phyloP scores from a whole-genome alignment of 2,797 vertebrate species.

The Alosa sapidissima region DNA sequence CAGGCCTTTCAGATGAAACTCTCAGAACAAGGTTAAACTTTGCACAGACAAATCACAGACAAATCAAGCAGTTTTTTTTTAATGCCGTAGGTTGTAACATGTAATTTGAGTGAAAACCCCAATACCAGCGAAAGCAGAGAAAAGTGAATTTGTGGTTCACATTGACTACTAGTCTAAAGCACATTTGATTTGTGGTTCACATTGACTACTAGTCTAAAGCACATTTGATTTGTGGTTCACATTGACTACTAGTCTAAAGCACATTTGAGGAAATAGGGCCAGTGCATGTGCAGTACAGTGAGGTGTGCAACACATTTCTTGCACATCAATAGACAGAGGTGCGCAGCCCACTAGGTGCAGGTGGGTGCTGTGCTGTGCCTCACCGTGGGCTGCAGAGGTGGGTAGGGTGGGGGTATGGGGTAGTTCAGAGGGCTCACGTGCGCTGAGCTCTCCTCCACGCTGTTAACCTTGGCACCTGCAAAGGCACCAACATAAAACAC shows the following conservation, averaged over 20 bases:
- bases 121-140: neutral
- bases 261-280: neutral
- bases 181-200: too few relatives aligned
- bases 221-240: neutral
- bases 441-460: conserved; percentile 77
- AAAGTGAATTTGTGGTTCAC: neutral
- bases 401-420: conserved; percentile 76
- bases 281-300: neutral
- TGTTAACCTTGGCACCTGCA: conserved; percentile 83
- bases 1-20: neutral
- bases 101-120: neutral
- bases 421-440: conserved; percentile 77
- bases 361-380: conserved; percentile 22
- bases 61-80: neutral
- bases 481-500: conserved; percentile 28
- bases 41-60: neutral
- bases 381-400: conserved; percentile 86
- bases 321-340: neutral
- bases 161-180: neutral
- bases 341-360: neutral
- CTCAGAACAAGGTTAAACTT: neutral
- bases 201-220: too few relatives aligned
- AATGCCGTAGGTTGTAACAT: neutral
- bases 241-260: neutral
- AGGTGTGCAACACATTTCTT: neutral